Evolutionary conservation across 2,113 vertebrate genomes (phyloP), one percentile per base, ranked within the genome.

Genomic region (Hypanus sabinus): DNA sequence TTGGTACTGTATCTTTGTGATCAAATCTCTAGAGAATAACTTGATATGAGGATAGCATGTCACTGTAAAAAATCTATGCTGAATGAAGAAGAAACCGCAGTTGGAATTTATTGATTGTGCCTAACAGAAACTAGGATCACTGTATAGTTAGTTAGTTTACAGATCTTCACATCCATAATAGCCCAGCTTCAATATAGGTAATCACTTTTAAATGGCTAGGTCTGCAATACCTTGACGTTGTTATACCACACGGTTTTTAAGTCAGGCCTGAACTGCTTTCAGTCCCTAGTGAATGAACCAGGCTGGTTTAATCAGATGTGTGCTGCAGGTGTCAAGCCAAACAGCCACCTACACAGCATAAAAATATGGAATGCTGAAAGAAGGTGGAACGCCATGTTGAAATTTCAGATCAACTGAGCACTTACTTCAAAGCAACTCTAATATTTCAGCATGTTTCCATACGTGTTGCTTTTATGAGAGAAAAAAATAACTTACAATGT

Each of bases 291-390:
- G 91, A 93, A 36, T 93, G 24, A 36, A 93, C 22, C 91, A 93
- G 36, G 20, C 46, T 73, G 91, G 68, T 73, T 93, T 93, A 93
- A 75, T 93, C 91, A 93, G 91, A 73, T 75, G 70, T 71, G 65
- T 73, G 70, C 91, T 93, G 65, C 70, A 93, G 91, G 73, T 93
- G 91, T 73, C 91, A 93, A 93, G 91, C 91, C 91, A 93, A 93
- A 93, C 24, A 93, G 36, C 70, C 70, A 93, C 91, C 91, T 75
- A 93, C 36, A 24, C 38, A 36, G 55, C 91, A 75, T 75, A 75
- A 55, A 73, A 93, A 93, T 46, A 46, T 93, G 70, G 10, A 33
- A 24, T 93, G 68, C 73, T 93, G 73, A 93, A 90, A 73, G 68
- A 93, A 70, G 91, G 91, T 70, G 33, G 91, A 73, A 93, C 30